Base-by-base conservation (phyloP, 2,113 vertebrate species). In the Perca schrenkii region DNA sequence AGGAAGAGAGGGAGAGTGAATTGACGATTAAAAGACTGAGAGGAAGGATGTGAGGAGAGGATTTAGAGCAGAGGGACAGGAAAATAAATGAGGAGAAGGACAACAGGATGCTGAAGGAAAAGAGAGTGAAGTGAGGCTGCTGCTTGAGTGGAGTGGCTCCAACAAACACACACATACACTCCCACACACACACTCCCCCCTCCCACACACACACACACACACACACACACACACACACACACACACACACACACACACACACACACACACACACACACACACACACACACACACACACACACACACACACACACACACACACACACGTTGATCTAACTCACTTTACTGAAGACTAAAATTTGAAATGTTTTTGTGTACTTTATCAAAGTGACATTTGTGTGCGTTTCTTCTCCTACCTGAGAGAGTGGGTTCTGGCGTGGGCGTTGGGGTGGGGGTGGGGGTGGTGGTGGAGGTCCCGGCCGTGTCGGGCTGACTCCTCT, bases 1-100 rank as follows among this genome's bases (percentile, higher is more conserved):
- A 93, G 85, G 92, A 74, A 91, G 76, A 90, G 78, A 90, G 80
- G 86, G 77, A 93, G 77, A 92, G 86, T 89, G 89, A 76, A 91
- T 77, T 85, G 53, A 79, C 25, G 16, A 87, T 83, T 53, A 87
- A 85, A 74, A 69, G 81, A 84, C 43, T 53, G 77, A 78, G 82
- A 22, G 74, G 36, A 70, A 75, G 56, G 43, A 57, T 34, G 77
- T 57, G 50, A 84, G 81, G 79, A 81, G 68, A 86, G 75, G 89
- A 74, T 78, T 17, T 34, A 58, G 36, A 65, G 74, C 19, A 69
- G 53, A 85, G 69, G 74, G 70, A 77, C 46, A 21, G 50, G 73
- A 28, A 74, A 57, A 72, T 46, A 58, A 56, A 67, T 0, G 3
- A 77, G n/a, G 21, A 80, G 43, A 34, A 79, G 22, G 72, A 88